Conservation (phyloP, 2,797 vertebrate genomes). For the Poeciliopsis presidionis region DNA sequence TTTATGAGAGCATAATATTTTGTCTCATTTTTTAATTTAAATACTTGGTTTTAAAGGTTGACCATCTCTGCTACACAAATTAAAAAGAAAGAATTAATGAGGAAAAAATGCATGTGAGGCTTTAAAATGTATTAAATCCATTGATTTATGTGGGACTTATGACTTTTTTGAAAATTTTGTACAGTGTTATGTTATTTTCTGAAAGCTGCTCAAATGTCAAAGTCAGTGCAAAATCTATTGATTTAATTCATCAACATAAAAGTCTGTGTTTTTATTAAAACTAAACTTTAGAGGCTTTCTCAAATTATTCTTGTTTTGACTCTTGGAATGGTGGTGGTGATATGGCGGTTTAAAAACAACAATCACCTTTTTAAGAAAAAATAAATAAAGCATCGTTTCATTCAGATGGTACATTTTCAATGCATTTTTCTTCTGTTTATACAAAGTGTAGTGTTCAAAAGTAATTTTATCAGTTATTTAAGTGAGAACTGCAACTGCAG, state of each 20-base stretch:
- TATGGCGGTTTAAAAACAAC: neutral
- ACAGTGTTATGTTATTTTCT: neutral
- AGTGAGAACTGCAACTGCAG: neutral
- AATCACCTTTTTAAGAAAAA: neutral
- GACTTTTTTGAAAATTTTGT: neutral
- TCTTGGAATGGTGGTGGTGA: neutral
- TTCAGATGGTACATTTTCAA: neutral
- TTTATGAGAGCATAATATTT: no score
- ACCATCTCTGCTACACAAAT: neutral
- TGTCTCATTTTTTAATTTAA: neutral
- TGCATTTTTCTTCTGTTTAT: neutral
- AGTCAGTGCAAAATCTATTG: neutral
- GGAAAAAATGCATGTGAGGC: neutral
- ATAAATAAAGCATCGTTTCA: neutral
- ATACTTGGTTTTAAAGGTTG: neutral
- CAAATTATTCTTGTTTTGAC: neutral
- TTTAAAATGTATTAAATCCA: neutral
- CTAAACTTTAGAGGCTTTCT: neutral
- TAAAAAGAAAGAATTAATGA: neutral
- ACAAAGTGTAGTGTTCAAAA: neutral
- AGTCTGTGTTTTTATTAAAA: neutral
- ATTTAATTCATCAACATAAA: neutral
- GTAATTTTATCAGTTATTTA: neutral
- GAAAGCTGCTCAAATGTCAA: neutral
- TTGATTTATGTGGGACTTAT: neutral